Evolutionary conservation across 2,888 invertebrate species (phyloP), one percentile per base, ranked within the genome.

Genomic region (Nymphalis urticae): DNA sequence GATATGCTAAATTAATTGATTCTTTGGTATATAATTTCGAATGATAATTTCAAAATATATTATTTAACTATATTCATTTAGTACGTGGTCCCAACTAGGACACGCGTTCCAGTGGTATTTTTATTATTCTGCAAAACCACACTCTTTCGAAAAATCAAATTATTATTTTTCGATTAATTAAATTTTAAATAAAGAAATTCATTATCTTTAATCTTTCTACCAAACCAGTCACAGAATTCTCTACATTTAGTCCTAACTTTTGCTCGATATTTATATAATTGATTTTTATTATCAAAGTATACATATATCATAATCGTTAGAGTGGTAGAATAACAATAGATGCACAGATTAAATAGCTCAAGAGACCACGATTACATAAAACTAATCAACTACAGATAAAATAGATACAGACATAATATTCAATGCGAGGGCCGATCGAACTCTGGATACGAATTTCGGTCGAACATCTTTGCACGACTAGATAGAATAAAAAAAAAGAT

Each of bases 1-100:
- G 88, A 90, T 90, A 90, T 88, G 90, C 84, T 80, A 86, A 89
- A 89, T 82, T 89, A 89, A 89, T 87, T 88, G 86, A 89, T 86
- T 80, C 71, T 66, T 72, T 71, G 69, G 50, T 71, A 62, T 73
- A 72, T 61, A 72, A 66, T 72, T 68, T 64, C 62, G 66, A 66
- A 68, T 21, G 59, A 63, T 54, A 65, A 64, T 58, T 54, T 27
- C 7, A 62, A 61, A 61, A 61, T 62, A 61, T 48, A 65, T 54
- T 64, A 72, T 47, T n/a, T 48, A 61, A 53, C 71, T 73, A 72
- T 62, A 53, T 66, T 69, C 65, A 61, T 56, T 60, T 63, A 51
- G 54, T 54, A 51, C 53, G 64, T 66, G 63, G 70, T 67, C 70
- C 72, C 70, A 16, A 53, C 27, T 21, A 54, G 68, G 71, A 68